Conservation (phyloP, 1,140 invertebrate species). For the Parapsyche elsis region DNA sequence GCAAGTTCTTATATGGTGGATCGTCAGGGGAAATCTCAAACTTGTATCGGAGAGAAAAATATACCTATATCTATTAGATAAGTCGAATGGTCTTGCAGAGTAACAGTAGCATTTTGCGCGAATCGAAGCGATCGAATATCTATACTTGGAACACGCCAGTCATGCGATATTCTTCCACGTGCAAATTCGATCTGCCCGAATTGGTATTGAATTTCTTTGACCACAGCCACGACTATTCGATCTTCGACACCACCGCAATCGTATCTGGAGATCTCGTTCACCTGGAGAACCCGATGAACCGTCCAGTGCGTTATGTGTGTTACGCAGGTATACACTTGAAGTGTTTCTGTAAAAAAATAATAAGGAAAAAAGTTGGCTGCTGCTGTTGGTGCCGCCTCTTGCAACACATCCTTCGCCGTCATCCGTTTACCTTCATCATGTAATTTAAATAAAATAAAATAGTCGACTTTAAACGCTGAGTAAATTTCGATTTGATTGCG, state of each 20-base stretch:
- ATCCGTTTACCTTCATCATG: neutral
- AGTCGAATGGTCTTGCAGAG: too few species aligned
- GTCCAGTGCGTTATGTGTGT: slow-evolving; percentile 20
- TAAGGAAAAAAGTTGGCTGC: neutral
- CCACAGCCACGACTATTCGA: neutral
- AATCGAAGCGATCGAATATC: neutral
- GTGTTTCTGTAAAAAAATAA: neutral
- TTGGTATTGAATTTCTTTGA: neutral
- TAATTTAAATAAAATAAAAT: too few species aligned
- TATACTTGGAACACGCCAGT: neutral
- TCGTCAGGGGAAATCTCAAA: too few species aligned
- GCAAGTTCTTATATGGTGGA: too few species aligned
- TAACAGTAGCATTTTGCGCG: too few species aligned
- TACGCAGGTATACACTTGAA: slow-evolving; percentile 21
- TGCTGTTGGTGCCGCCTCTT: neutral
- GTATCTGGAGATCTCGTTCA: neutral
- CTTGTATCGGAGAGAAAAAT: too few species aligned
- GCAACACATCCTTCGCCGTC: neutral
- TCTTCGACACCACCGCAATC: neutral
- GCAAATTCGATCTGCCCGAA: neutral
- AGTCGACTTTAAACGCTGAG: too few species aligned
- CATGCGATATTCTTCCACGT: neutral
- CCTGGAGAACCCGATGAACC: neutral
- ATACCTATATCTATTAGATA: too few species aligned
- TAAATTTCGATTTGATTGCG: too few species aligned